phyloP scores from a whole-genome alignment of 1,140 invertebrate species.

The Heliconius nattereri region DNA sequence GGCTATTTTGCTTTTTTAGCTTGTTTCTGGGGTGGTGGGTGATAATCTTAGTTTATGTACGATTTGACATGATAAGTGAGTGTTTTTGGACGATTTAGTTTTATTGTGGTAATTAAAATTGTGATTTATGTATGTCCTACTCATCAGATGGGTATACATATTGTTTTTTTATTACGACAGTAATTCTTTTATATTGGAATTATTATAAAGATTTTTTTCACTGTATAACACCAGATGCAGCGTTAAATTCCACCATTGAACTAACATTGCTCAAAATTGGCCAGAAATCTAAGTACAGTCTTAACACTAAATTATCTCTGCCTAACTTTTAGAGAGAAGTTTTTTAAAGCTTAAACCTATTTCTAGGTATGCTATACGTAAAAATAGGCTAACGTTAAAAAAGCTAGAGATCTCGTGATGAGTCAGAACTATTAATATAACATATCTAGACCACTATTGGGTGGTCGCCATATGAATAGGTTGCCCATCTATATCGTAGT shows the following conservation, averaged over 20 bases:
- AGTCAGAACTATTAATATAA: not conserved
- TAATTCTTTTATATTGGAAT: not conserved
- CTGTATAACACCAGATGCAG: not conserved
- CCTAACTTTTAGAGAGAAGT: no score
- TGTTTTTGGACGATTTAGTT: not conserved
- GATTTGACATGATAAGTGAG: slow-evolving; percentile 7
- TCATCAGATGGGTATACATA: not conserved
- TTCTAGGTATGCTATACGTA: no score
- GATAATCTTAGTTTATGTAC: slow-evolving; percentile 13
- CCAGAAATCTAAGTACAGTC: no score
- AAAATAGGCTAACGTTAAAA: not conserved
- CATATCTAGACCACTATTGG: slow-evolving; percentile 36
- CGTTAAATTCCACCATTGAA: no score
- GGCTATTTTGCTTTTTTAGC: slow-evolving; percentile 2
- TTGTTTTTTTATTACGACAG: not conserved
- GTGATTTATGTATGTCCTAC: not conserved
- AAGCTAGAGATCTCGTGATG: not conserved
- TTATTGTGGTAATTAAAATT: not conserved
- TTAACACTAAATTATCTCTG: no score
- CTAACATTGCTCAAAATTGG: no score
- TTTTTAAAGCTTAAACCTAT: no score
- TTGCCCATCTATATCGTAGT: slow-evolving; percentile 34
- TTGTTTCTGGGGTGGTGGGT: slow-evolving; percentile 16
- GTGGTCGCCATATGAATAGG: slow-evolving; percentile 36
- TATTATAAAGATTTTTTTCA: no score